Percentiles rank a stretch among this genome's conserved stretches.
Evolutionary conservation across 2,797 vertebrate genomes (phyloP).

Genomic region (Saxicola maurus): DNA sequence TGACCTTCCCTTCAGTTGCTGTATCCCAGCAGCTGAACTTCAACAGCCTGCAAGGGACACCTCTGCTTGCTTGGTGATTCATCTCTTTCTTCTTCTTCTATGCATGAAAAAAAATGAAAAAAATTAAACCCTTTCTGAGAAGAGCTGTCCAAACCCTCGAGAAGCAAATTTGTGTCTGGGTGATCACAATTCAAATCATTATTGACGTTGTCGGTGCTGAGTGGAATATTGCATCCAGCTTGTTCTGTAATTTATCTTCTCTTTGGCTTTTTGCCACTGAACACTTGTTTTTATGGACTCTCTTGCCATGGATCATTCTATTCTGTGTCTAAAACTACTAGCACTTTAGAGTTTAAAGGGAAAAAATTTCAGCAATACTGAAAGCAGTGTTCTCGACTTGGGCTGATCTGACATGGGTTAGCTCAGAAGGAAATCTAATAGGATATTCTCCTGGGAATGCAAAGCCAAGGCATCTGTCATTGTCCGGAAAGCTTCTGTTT

Average conservation of each 20-base stretch:
- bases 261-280: background rate
- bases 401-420: background rate
- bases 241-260: background rate
- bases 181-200: background rate
- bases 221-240: background rate
- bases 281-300: background rate
- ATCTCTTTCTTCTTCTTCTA: background rate
- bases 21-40: background rate
- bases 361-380: background rate
- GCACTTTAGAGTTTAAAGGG: background rate
- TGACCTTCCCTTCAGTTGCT: background rate
- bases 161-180: background rate
- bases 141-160: background rate
- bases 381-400: background rate
- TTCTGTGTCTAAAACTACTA: background rate
- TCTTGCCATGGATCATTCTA: background rate
- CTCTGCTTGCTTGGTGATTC: background rate
- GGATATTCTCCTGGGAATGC: background rate
- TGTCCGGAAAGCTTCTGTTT: background rate
- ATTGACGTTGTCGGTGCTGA: background rate
- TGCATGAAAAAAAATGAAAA: background rate
- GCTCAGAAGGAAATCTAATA: background rate
- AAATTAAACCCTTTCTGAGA: background rate
- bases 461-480: fast-evolving
- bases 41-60: background rate